Conservation (phyloP, 2,113 vertebrate species). For the Forbesichthys agassizii region DNA sequence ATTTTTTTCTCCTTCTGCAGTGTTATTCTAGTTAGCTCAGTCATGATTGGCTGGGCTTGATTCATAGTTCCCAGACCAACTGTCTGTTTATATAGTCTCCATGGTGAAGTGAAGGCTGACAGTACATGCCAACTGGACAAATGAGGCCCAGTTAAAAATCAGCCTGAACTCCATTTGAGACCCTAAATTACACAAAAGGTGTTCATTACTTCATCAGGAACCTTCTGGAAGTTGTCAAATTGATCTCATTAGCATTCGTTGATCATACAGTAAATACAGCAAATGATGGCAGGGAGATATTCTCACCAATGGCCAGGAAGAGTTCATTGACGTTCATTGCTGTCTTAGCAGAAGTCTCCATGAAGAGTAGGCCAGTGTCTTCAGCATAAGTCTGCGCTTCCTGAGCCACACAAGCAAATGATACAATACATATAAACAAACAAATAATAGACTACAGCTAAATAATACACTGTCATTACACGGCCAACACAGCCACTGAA, state of each 20-base stretch:
- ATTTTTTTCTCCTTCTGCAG: too few species aligned
- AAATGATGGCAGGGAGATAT: background rate
- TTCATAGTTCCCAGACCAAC: too few species aligned
- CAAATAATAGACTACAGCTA: background rate
- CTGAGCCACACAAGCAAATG: conserved; percentile 46
- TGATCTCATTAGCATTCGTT: background rate
- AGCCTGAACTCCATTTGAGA: background rate
- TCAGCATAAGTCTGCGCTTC: conserved; percentile 83
- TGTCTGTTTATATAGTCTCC: too few species aligned
- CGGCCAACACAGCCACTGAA: too few species aligned
- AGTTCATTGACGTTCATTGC: conserved; percentile 86
- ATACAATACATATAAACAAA: conserved; percentile 2
- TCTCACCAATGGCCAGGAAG: conserved; percentile 83
- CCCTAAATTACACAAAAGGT: too few species aligned
- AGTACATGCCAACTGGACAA: too few species aligned
- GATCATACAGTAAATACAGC: background rate
- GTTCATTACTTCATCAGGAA: background rate
- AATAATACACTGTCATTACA: too few species aligned
- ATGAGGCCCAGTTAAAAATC: background rate
- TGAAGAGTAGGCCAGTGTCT: conserved; percentile 82
- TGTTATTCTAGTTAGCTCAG: too few species aligned
- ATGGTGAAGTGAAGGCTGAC: too few species aligned
- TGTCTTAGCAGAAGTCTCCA: conserved; percentile 85
- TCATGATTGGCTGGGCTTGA: too few species aligned
- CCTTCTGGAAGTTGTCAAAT: background rate